Percentiles rank a stretch among this genome's conserved stretches.
phyloP scores from a whole-genome alignment of 2,113 vertebrate genomes.

The Myanophis thanlyinensis region DNA sequence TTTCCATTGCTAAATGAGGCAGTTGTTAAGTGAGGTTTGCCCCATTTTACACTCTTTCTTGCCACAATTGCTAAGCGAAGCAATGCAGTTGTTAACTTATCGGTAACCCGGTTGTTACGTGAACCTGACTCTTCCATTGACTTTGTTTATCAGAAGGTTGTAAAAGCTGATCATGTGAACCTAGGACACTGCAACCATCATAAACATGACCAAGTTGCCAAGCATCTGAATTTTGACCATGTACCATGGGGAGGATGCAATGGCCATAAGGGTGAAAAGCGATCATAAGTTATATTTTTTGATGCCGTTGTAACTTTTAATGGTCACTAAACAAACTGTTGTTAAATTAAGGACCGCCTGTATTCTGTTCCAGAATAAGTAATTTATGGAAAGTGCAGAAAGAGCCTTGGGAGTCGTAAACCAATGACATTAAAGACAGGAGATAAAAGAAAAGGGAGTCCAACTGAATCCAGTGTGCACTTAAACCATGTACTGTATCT shows the following conservation, averaged over 20 bases:
- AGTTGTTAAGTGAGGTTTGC: background rate
- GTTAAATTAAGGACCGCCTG: background rate
- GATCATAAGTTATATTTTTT: background rate
- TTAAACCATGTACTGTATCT: background rate
- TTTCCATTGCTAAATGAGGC: background rate
- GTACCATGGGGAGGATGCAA: background rate
- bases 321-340: background rate
- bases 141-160: background rate
- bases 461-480: background rate
- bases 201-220: background rate
- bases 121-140: background rate
- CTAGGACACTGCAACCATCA: background rate
- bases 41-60: background rate
- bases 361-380: background rate
- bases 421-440: background rate
- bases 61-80: background rate
- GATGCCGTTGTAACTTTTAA: background rate
- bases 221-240: background rate
- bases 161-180: background rate
- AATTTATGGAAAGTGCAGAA: background rate
- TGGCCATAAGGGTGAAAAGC: background rate
- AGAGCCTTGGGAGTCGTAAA: background rate
- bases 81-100: background rate
- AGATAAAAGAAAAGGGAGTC: background rate
- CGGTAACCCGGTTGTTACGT: background rate